Percentiles rank a stretch among this genome's conserved stretches.
Conservation (phyloP, 23 tunicate genomes). For the Oikopleura albicans region DNA sequence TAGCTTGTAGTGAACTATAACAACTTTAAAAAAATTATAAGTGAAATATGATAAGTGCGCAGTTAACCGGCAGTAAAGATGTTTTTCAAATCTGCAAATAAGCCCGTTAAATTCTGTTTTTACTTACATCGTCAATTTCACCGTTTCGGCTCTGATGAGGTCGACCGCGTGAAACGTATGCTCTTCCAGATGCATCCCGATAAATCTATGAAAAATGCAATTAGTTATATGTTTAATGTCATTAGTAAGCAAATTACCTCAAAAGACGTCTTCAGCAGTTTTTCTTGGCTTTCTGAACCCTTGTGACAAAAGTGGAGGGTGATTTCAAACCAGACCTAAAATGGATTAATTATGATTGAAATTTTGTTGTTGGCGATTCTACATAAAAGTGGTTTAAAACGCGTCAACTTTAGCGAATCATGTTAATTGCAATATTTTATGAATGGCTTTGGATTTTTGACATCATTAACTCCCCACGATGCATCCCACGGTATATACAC, state of each 20-base stretch:
- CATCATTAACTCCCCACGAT: too few species aligned
- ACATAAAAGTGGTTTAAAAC: neutral
- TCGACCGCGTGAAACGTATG: slow-evolving; percentile 37
- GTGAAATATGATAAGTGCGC: neutral
- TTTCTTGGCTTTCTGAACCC: slow-evolving; percentile 74
- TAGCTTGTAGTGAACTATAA: neutral
- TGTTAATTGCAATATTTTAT: too few species aligned
- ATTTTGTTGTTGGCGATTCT: too few species aligned
- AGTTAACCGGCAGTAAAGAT: too few species aligned
- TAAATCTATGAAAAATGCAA: slow-evolving; percentile 18
- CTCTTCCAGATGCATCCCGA: slow-evolving; percentile 31
- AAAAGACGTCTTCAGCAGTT: slow-evolving; percentile 39
- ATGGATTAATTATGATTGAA: neutral
- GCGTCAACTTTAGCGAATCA: too few species aligned
- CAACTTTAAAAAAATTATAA: neutral
- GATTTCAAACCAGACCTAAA: slow-evolving; percentile 85
- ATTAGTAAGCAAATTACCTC: neutral
- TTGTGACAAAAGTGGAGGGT: slow-evolving; percentile 77
- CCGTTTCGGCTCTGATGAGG: neutral
- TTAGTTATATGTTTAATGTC: neutral
- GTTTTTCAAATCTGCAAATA: too few species aligned
- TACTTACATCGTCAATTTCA: slow-evolving; percentile 42
- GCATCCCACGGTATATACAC: too few species aligned
- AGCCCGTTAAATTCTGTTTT: too few species aligned
- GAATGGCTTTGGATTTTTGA: too few species aligned